Evolutionary conservation across 2,888 invertebrate species (phyloP).

Genomic region (Pterostichus niger): DNA sequence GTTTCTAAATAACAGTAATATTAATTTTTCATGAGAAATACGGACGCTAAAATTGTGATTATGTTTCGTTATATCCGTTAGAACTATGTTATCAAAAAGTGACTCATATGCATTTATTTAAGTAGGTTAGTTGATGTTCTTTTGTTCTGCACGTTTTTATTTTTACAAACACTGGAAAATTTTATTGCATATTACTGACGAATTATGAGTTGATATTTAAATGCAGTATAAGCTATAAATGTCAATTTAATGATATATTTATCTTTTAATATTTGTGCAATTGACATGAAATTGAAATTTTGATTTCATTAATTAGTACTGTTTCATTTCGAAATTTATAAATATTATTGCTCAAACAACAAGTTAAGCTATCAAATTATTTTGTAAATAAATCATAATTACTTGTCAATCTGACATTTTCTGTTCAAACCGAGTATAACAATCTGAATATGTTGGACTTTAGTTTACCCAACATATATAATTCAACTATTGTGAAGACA

Average conservation of each 20-base stretch:
- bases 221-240: not conserved
- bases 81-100: not conserved
- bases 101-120: not conserved
- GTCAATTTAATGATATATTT: constrained; percentile 2
- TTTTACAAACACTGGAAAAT: not conserved
- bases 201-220: not conserved
- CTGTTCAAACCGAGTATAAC: too few relatives aligned
- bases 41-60: not conserved
- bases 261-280: not conserved
- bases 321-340: too few relatives aligned
- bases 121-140: not conserved
- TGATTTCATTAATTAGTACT: too few relatives aligned
- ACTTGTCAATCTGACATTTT: too few relatives aligned
- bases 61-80: not conserved
- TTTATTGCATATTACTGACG: not conserved
- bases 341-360: too few relatives aligned
- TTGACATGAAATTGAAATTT: not conserved
- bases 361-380: too few relatives aligned
- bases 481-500: too few relatives aligned
- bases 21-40: not conserved
- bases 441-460: too few relatives aligned
- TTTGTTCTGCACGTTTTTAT: not conserved
- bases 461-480: too few relatives aligned
- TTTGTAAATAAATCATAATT: too few relatives aligned
- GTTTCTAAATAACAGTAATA: not conserved